Conservation (phyloP, 1,140 invertebrate species). For the Drosophila punjabiensis region DNA sequence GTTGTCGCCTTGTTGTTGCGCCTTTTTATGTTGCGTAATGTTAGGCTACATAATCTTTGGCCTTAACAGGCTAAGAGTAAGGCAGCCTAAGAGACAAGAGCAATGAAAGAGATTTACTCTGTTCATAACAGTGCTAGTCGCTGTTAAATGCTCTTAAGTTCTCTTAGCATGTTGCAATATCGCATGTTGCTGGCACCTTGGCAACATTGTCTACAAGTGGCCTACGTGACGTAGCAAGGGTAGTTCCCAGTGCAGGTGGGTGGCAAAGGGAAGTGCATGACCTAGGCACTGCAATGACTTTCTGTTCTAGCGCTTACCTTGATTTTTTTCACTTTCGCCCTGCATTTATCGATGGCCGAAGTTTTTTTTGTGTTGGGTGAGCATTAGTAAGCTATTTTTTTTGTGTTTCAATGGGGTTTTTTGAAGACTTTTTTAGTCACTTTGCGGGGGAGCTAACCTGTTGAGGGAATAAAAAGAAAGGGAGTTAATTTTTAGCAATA, state of each 20-base stretch:
- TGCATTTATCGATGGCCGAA: conserved; percentile 40
- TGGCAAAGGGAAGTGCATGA: conserved; percentile 30
- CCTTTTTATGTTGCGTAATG: conserved; percentile 80
- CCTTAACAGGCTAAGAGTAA: conserved; percentile 56
- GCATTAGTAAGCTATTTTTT: conserved; percentile 5
- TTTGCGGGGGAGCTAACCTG: background rate
- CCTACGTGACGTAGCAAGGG: conserved; percentile 46
- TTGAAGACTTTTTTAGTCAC: background rate
- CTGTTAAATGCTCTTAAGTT: conserved; percentile 18
- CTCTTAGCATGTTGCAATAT: conserved; percentile 11
- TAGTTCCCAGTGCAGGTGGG: background rate
- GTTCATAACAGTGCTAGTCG: conserved; percentile 6
- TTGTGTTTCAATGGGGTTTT: background rate
- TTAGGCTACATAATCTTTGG: conserved; percentile 76
- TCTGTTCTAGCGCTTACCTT: conserved; percentile 37
- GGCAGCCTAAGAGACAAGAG: background rate
- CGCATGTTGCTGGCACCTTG: conserved; percentile 19
- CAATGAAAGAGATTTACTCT: background rate
- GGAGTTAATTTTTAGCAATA: background rate
- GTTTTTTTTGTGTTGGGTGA: background rate
- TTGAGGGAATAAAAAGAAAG: background rate
- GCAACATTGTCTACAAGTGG: conserved; percentile 49
- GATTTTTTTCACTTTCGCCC: conserved; percentile 35
- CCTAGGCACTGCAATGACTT: conserved; percentile 52
- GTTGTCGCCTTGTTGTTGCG: conserved; percentile 40